phyloP scores from a whole-genome alignment of 2,888 invertebrate genomes.

The Epistrophe eligans region DNA sequence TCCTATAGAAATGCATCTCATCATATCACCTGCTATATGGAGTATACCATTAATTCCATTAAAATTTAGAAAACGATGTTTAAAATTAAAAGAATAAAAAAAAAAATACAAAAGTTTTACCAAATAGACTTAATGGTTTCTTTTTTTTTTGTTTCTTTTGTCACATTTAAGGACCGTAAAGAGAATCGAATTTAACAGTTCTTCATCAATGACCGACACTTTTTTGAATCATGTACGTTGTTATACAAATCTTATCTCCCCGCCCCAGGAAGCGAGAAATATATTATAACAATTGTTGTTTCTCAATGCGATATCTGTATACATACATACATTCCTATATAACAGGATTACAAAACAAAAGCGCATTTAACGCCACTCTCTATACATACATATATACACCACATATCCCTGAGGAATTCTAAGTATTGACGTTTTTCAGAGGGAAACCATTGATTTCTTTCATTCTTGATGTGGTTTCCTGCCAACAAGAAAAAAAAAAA shows the following conservation, averaged over 20 bases:
- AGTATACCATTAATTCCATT: slow-evolving; percentile 23
- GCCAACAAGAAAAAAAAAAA: slow-evolving; percentile 36
- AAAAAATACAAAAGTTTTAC: not conserved
- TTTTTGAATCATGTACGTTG: slow-evolving; percentile 14
- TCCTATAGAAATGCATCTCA: not conserved
- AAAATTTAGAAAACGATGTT: slow-evolving; percentile 16
- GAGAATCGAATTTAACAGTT: slow-evolving; percentile 11
- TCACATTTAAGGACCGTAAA: slow-evolving; percentile 11
- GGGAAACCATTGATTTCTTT: slow-evolving; percentile 29
- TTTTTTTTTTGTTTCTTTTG: slow-evolving; percentile 13
- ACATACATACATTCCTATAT: slow-evolving; percentile 35
- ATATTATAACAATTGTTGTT: slow-evolving; percentile 8
- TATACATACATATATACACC: slow-evolving; percentile 31
- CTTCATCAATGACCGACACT: slow-evolving; percentile 34
- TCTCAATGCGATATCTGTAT: slow-evolving; percentile 7
- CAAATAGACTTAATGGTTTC: slow-evolving; percentile 27
- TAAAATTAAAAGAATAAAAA: not conserved
- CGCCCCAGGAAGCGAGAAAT: slow-evolving; percentile 30
- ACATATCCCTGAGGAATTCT: slow-evolving; percentile 19
- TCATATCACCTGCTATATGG: slow-evolving; percentile 20
- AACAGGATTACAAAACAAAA: slow-evolving; percentile 67
- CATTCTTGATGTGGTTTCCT: slow-evolving; percentile 63
- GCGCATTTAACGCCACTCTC: slow-evolving; percentile 63
- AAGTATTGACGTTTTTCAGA: slow-evolving; percentile 38
- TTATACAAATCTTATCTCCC: not conserved